Evolutionary conservation across 2,797 vertebrate species (phyloP), one percentile per base, ranked within the genome.

Genomic region (Falco cherrug): DNA sequence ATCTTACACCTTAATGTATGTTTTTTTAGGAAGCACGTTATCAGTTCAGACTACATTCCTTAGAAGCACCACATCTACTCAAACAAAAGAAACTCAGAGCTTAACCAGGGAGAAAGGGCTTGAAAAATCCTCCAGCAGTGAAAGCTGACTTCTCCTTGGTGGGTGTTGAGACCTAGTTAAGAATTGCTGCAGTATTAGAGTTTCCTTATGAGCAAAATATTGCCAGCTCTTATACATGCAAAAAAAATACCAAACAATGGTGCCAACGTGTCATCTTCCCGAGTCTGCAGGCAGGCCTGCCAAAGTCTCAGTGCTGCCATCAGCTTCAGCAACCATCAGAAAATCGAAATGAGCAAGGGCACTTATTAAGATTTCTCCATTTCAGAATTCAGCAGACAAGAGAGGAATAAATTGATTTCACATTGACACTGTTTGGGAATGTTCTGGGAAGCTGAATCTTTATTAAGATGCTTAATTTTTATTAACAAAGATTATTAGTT

Each of bases 341-440:
- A 79, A 88, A 73, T 11, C 9, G 18, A 43, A 81, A 84, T 6
- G 25, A 81, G 22, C 0, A 0, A 81, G 8, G 24, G 9, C 20
- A 48, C 10, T 56, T 77, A 81, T 11, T 65, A 47, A 31, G 18
- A 53, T n/a, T 0, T 0, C 9, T 84, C 16, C 8, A 25, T 48
- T 93, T 69, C 0, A 1, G 45, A 80, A 53, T 64, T 33, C 29
- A 0, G 0, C 18, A 54, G 31, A 35, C 0, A 1, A 59, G 35
- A 63, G 26, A 70, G 17, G 14, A 33, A 24, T 37, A 24, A 73
- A 51, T 12, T 15, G 21, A 48, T 93, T 84, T 84, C 39, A 51
- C 39, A 50, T 6, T 73, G 16, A 37, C 29, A 12, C 10, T 56
- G 45, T 43, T 90, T 47, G 16, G 15, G 21, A 80, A 81, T 35